Percentiles rank a stretch among this genome's conserved stretches.
These are phyloP conservation scores for Cercocebus atys DNA, from an alignment of 2,113 vertebrate species.

Conservation along the genomic window DNA sequence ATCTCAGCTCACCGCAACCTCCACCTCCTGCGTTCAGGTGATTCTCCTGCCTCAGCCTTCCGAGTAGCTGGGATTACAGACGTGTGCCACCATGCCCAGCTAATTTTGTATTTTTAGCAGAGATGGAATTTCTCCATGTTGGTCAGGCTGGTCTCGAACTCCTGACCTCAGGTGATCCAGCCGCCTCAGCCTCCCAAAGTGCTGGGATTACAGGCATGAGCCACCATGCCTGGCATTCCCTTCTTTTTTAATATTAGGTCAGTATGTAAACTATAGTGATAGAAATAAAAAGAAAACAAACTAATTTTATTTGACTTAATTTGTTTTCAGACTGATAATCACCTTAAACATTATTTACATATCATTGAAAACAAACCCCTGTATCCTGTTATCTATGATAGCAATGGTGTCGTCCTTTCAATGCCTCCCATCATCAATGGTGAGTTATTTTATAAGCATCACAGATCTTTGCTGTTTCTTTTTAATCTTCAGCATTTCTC, in stretches of 20 bases:
- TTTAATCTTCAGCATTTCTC: background rate
- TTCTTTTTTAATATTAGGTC: background rate
- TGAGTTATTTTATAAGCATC: slow-evolving; percentile 77
- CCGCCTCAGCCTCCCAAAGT: too few species aligned
- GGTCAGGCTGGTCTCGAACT: too few species aligned
- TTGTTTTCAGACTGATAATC: slow-evolving; percentile 91
- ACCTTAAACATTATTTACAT: slow-evolving; percentile 94
- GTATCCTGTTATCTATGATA: slow-evolving; percentile 96
- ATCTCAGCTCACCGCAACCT: too few species aligned
- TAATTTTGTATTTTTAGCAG: too few species aligned
- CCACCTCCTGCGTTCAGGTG: too few species aligned
- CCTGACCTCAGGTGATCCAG: too few species aligned
- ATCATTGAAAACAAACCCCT: slow-evolving; percentile 95
- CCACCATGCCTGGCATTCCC: too few species aligned
- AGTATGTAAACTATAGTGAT: background rate
- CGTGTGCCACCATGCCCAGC: too few species aligned
- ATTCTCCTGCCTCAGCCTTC: too few species aligned
- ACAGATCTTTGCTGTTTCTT: background rate
- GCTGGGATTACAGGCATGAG: too few species aligned
- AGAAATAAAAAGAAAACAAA: background rate
- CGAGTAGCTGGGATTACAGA: too few species aligned
- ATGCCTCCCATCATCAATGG: slow-evolving; percentile 99
- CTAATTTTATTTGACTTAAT: slow-evolving; percentile 55
- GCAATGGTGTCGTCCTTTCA: slow-evolving; percentile 93
- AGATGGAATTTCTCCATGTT: too few species aligned